A percentile compares a stretch with the other conserved stretches of the same genome.
These are phyloP conservation scores for Amiota mariae DNA, from an alignment of 2,888 invertebrate genomes.

Conservation along the genomic window DNA sequence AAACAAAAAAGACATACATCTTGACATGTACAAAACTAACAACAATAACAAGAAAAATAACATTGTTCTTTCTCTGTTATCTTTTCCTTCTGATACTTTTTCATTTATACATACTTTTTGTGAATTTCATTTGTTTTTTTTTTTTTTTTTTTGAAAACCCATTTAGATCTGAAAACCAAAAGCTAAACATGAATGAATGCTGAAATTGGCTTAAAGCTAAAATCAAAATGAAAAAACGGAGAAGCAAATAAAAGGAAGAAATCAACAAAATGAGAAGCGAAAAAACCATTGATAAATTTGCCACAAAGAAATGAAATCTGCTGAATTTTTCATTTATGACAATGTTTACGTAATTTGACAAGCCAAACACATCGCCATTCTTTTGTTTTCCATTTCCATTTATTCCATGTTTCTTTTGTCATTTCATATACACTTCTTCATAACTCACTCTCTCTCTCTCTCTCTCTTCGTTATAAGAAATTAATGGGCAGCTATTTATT, in stretches of 20 bases:
- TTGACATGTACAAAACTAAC: slow-evolving; percentile 26
- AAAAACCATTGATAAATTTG: slow-evolving; percentile 62
- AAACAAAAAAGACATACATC: slow-evolving; percentile 28
- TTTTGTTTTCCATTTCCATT: slow-evolving; percentile 35
- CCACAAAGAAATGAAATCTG: slow-evolving; percentile 43
- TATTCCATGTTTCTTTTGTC: slow-evolving; percentile 36
- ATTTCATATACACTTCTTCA: too few relatives aligned
- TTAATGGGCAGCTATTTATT: slow-evolving; percentile 62
- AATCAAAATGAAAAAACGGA: not conserved
- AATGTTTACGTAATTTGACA: slow-evolving; percentile 67
- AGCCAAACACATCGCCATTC: slow-evolving; percentile 49
- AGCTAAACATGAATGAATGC: not conserved
- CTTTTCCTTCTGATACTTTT: not conserved
- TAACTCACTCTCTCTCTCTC: too few relatives aligned
- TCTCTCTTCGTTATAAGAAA: slow-evolving; percentile 27
- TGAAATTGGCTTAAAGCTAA: slow-evolving; percentile 1
- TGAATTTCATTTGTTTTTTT: not conserved
- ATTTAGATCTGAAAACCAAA: too few relatives aligned
- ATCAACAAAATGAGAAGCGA: slow-evolving; percentile 26
- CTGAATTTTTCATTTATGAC: slow-evolving; percentile 64
- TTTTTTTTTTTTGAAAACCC: too few relatives aligned
- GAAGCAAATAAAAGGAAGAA: slow-evolving; percentile 1
- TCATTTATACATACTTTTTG: not conserved
- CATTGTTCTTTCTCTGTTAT: slow-evolving; percentile 2
- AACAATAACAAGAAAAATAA: slow-evolving; percentile 32